Base-by-base conservation (phyloP, 2,888 invertebrate species). In the Drymonia ruficornis region DNA sequence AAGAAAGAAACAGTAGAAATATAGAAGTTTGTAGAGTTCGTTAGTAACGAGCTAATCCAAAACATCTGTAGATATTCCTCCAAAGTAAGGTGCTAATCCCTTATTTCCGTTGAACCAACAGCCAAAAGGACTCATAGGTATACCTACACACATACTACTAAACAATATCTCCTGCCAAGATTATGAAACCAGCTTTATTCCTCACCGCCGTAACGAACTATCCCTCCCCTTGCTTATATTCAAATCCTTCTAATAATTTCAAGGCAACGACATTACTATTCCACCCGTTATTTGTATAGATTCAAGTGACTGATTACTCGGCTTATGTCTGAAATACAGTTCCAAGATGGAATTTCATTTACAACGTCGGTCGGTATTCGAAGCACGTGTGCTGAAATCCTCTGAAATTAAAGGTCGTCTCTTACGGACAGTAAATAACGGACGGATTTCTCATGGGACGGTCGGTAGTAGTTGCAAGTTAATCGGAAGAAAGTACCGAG, bases 381-480 rank as follows among this genome's bases (percentile, higher is more conserved):
- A 53, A 67, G 54, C 77, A 76, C 74, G 76, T 65, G 52, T 65
- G 54, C 55, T 61, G 56, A 69, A 74, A 73, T 76, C 76, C 76
- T 59, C 49, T 71, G 64, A 76, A 77, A 74, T 76, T 68, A 77
- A 69, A 70, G 63, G 60, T 54, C 53, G 65, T 55, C 62, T 50
- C 52, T 58, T 56, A 46, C 55, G 65, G 65, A 63, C 64, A 66
- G 70, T 69, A 72, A 70, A 74, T 72, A 76, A 70, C 49, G 48
- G 54, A 60, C 65, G 65, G 71, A 76, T 73, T 78, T 74, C 78
- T 77, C 74, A 63, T 65, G 73, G 69, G 73, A 56, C 55, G 55
- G 59, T 61, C 65, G 58, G 55, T 53, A 57, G 55, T 70, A 63
- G 68, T 76, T 73, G 68, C 67, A 74, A 76, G 70, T 78, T 74